Conservation (phyloP, 2,888 invertebrate species). For the Drosophila kambysellisi region DNA sequence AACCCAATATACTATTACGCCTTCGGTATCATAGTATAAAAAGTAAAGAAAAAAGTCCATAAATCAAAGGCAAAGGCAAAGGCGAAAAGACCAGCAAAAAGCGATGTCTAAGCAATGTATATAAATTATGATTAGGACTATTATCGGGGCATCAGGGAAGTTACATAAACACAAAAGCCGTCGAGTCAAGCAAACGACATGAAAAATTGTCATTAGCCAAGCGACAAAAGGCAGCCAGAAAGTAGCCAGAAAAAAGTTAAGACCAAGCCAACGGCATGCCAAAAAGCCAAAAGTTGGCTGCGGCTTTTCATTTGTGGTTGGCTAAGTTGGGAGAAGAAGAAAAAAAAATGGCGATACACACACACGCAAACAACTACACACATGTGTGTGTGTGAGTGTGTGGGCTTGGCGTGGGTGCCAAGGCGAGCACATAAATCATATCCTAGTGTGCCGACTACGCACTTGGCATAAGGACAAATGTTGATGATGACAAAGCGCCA, state of each 20-base stretch:
- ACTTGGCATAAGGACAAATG: constrained; percentile 78
- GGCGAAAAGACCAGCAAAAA: constrained; percentile 25
- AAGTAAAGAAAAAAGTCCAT: constrained; percentile 31
- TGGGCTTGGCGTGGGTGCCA: constrained; percentile 51
- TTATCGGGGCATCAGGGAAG: constrained; percentile 63
- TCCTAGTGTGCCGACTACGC: constrained; percentile 63
- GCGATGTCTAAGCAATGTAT: constrained; percentile 52
- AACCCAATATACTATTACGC: too few species aligned
- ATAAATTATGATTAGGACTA: constrained; percentile 78
- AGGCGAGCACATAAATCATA: constrained; percentile 70
- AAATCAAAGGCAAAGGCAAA: constrained; percentile 52
- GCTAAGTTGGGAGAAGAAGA: constrained; percentile 7
- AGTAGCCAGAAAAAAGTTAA: constrained; percentile 35
- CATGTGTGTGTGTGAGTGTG: constrained; percentile 29
- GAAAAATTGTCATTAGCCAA: constrained; percentile 76
- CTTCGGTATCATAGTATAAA: too few species aligned
- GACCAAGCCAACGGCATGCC: constrained; percentile 23
- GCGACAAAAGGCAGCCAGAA: constrained; percentile 36
- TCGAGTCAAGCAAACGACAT: constrained; percentile 50
- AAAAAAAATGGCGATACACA: constrained; percentile 28
- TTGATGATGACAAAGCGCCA: constrained; percentile 83
- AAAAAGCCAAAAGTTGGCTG: constrained; percentile 58
- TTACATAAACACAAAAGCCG: constrained; percentile 37
- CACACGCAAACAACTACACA: constrained; percentile 10
- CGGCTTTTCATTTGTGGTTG: constrained; percentile 58